These are phyloP conservation scores for Numenius phaeopus DNA, from an alignment of 2,797 vertebrate genomes.

Conservation along the genomic window DNA sequence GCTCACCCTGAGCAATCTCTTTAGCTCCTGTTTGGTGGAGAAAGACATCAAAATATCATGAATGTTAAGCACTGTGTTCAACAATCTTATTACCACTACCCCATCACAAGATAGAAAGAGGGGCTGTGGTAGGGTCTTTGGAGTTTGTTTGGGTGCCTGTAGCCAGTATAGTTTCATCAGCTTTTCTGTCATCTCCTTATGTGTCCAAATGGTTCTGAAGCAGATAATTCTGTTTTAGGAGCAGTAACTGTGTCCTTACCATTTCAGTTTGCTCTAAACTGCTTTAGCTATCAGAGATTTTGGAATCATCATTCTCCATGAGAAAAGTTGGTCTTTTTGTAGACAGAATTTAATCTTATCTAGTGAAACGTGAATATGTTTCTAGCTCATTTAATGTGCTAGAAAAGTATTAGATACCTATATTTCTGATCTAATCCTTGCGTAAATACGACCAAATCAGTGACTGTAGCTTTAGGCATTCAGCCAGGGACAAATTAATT, in stretches of 20 bases:
- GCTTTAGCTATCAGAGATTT: background rate
- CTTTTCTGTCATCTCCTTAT: background rate
- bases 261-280: background rate
- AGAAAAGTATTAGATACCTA: background rate
- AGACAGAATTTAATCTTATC: background rate
- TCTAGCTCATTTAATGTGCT: background rate
- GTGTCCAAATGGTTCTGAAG: background rate
- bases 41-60: background rate
- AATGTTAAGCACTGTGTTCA: background rate
- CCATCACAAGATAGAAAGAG: background rate
- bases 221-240: background rate
- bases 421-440: constrained; percentile 21
- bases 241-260: background rate
- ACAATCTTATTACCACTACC: background rate
- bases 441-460: background rate
- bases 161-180: background rate
- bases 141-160: background rate
- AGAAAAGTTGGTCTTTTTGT: background rate
- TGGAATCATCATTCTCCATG: background rate
- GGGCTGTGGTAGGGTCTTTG: background rate
- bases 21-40: background rate
- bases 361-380: background rate
- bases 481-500: constrained; percentile 9
- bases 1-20: background rate
- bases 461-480: constrained; percentile 21